Evolutionary conservation across 2,113 vertebrate species (phyloP), one percentile per base, ranked within the genome.

Genomic region (Glareola pratincola): DNA sequence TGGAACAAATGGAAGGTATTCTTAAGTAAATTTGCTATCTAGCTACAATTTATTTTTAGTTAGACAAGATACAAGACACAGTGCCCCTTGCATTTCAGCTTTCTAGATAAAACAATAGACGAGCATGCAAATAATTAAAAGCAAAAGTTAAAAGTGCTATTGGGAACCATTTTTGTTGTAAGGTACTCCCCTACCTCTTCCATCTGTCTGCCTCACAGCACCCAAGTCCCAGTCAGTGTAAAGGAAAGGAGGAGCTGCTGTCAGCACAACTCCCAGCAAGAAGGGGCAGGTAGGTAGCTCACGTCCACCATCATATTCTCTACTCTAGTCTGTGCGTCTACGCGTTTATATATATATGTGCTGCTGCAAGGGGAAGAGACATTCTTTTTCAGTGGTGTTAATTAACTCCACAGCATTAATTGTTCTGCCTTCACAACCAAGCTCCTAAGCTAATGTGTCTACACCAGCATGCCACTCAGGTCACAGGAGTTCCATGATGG

Each of bases 1-100:
- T 95, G 89, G 94, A 96, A 96, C 90, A 96, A 98, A 96, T 95
- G 69, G 85, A 96, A 97, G 54, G 39, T 74, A 87, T 96, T 90
- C 74, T 75, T 90, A 66, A 84, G 59, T 6, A 19, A 85, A 92
- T 91, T 95, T 69, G 34, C 45, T 86, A 43, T 68, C 60, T 91
- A 91, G n/a, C 77, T 96, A 30, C 43, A 66, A 87, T 73, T 95
- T 94, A 53, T 72, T 90, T 86, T 86, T 88, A 62, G 16, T 67
- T 85, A 67, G 54, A 47, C 32, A 82, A 79, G 36, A 29, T 30
- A 74, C 5, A 36, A 0, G 2, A 41, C 26, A 62, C 13, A 79
- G 41, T 0, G 0, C 12, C 12, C 13, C 1, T 2, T 50, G 23
- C 7, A 69, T 64, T 69, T 83, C n/a, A 80, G n/a, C 15, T 17